A percentile compares a stretch with the other conserved stretches of the same genome.
Conservation (phyloP, 2,888 invertebrate species). For the Oeneis ivallda region DNA sequence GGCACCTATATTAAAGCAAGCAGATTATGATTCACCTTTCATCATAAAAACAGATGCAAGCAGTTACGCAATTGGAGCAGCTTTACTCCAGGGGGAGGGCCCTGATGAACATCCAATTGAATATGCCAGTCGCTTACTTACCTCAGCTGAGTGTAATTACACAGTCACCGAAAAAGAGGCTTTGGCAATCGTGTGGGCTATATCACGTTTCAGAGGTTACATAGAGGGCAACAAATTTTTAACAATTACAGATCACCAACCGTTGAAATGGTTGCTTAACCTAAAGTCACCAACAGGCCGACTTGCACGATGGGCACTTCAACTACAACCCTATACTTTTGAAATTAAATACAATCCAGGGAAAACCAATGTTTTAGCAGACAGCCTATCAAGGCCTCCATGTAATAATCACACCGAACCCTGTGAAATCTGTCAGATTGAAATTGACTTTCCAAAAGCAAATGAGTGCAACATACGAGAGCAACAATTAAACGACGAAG, state of each 20-base stretch:
- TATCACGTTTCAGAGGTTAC: slow-evolving; percentile 8
- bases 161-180: slow-evolving; percentile 10
- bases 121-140: neutral
- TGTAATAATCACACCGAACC: neutral
- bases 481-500: neutral
- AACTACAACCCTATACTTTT: no score
- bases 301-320: no score
- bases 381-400: no score
- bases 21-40: neutral
- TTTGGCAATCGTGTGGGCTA: slow-evolving; percentile 5
- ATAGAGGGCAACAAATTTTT: slow-evolving; percentile 3
- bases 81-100: neutral
- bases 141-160: neutral
- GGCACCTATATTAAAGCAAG: neutral
- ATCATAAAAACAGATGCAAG: neutral
- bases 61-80: neutral
- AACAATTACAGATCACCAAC: slow-evolving; percentile 6
- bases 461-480: neutral
- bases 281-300: slow-evolving; percentile 9
- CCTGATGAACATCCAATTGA: neutral
- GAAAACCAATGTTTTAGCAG: neutral
- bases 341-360: no score
- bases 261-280: slow-evolving; percentile 6
- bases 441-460: neutral
- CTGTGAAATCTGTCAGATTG: neutral